Base-by-base conservation (phyloP, 2,888 invertebrate species). In the Tetranychus truncatus region DNA sequence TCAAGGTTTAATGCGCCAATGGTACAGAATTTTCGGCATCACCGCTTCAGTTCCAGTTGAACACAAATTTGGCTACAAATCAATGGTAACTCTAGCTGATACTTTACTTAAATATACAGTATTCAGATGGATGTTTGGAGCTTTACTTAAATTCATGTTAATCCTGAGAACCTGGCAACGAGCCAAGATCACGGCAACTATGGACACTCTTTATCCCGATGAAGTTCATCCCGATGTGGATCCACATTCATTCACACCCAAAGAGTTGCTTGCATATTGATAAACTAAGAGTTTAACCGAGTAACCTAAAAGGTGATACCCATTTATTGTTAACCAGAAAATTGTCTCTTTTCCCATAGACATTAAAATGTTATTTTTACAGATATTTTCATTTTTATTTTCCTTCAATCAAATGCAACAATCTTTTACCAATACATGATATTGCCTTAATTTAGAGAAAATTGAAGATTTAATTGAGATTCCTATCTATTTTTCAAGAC, bases 191-290 rank as follows among this genome's bases (percentile, higher is more conserved):
- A 20, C 21, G 2, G 24, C 9, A 2, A 9, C 8, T 1, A 20
- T 69, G 20, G 4, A 69, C 11, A n/a, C 20, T 20, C 69, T 21
- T 21, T 69, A 69, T 69, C 21, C 69, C 2, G 24, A 69, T 69
- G 69, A 21, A 18, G n/a, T 69, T 18, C 69, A 69, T 20, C 20
- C 69, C 15, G 24, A 69, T 24, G 69, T 69, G 5, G 20, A 20
- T 24, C 11, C 24, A 7, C 11, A 69, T 2, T 69, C 24, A 69
- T 69, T 21, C 20, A 69, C 69, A 15, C 69, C 69, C 9, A n/a
- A 9, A 69, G 69, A 69, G n/a, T 69, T 69, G 7, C 24, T 69
- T 20, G 69, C 69, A 69, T 69, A 69, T 69, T 69, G n/a, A 55
- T 55, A 2, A 55, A 55, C 55, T 55, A 55, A 55, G 3, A 15